Base-by-base conservation (phyloP, 2,113 vertebrate species). In the Thamnophis sirtalis region DNA sequence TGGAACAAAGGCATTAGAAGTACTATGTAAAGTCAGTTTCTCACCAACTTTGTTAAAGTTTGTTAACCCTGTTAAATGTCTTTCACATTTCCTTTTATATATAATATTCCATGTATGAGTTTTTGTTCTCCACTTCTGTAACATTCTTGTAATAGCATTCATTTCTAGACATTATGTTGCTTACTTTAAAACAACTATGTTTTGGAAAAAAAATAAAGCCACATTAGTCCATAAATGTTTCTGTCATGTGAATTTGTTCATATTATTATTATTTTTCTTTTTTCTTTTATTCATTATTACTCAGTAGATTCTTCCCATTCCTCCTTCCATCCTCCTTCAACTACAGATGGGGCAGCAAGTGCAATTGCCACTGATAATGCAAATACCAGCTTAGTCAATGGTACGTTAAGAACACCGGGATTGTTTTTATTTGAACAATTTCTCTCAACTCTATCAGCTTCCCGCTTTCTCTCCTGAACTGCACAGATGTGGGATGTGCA, bases 351-450 rank as follows among this genome's bases (percentile, higher is more conserved):
- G 97, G 98, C 98, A 95, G 98, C 98, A 98, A 98, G 98, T 97
- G 98, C 98, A 98, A 99, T 98, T 97, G 98, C 98, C 98, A 97
- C 98, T 95, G 99, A 98, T 98, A 98, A 98, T 96, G 96, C 98
- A 97, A 97, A 98, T 98, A 97, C 98, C 98, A 98, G 97, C 98
- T 98, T 99, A 98, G 99, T 99, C 98, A 99, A 99, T 99, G 99
- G 99, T 99, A 99, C 96, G 99, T 99, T 98, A 98, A 98, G 93
- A 96, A 95, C 96, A 97, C 97, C 96, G 96, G 96, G 97, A 96
- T 97, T 95, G 95, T 97, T 97, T 92, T 95, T 93, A 90, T 94
- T 94, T 96, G 93, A 94, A 95, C 95, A 97, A 93, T 95, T 87
- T 95, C 94, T 97, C 96, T 96, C 94, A 92, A 93, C 95, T 94